phyloP scores from a whole-genome alignment of 2,113 vertebrate genomes.

The Barnardius zonarius region DNA sequence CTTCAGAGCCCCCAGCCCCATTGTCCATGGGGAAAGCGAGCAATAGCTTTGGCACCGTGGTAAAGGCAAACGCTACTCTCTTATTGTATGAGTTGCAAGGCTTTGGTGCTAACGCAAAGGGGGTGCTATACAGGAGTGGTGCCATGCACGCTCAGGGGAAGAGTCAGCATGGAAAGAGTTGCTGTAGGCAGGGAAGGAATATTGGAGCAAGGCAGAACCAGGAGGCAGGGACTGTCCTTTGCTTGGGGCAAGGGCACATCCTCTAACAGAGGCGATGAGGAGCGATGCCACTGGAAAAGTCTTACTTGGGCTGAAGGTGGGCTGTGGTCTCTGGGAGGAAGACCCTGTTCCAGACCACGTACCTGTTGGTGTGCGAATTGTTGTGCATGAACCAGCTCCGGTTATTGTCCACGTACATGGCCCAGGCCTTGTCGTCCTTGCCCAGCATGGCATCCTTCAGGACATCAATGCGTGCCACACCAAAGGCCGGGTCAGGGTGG shows the following conservation, averaged over 20 bases:
- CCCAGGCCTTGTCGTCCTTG: slow-evolving; percentile 98
- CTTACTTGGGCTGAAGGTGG: neutral
- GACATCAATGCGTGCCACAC: slow-evolving; percentile 88
- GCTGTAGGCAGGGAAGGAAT: neutral
- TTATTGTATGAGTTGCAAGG: neutral
- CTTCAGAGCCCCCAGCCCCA: neutral
- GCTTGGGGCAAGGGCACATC: rapidly evolving
- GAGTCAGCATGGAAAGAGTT: neutral
- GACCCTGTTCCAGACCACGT: neutral
- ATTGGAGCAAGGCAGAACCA: neutral
- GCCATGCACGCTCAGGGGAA: rapidly evolving
- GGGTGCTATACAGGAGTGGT: neutral
- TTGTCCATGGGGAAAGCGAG: rapidly evolving
- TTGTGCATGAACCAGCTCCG: slow-evolving; percentile 99
- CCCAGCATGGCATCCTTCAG: slow-evolving; percentile 98
- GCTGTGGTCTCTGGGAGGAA: neutral
- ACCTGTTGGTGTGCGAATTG: slow-evolving; percentile 99
- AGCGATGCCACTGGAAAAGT: neutral
- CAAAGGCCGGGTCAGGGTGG: slow-evolving; percentile 96
- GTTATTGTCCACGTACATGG: slow-evolving; percentile 99
- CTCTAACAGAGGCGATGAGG: rapidly evolving
- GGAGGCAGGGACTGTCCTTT: neutral
- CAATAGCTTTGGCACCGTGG: neutral
- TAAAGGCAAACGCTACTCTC: rapidly evolving
- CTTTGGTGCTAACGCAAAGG: neutral